These are phyloP conservation scores for Hipparchia sbordonii DNA, from an alignment of 2,888 invertebrate genomes.

Conservation along the genomic window DNA sequence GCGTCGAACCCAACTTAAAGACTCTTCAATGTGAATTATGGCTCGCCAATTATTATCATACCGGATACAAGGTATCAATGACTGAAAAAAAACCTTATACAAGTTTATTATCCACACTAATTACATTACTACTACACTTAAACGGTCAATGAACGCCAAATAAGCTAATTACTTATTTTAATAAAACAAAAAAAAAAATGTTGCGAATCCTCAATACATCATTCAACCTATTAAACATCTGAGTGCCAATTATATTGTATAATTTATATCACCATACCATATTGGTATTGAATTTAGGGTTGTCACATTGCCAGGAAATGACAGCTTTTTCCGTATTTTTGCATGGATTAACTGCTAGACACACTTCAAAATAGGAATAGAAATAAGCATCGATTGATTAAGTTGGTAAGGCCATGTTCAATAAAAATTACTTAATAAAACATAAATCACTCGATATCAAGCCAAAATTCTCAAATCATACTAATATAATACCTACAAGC, in stretches of 20 bases:
- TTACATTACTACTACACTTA: slow-evolving; percentile 13
- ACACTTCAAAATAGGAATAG: too few relatives aligned
- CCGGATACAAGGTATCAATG: slow-evolving; percentile 8
- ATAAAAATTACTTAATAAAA: too few relatives aligned
- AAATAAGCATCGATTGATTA: too few relatives aligned
- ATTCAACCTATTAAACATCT: slow-evolving; percentile 19
- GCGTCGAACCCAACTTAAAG: too few relatives aligned
- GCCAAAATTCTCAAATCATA: too few relatives aligned
- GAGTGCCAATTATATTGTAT: slow-evolving; percentile 20
- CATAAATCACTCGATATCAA: too few relatives aligned
- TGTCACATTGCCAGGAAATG: not conserved
- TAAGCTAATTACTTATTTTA: slow-evolving; percentile 1
- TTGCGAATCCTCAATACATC: not conserved
- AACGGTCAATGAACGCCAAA: slow-evolving; percentile 14
- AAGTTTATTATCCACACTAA: slow-evolving; percentile 9
- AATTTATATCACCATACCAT: slow-evolving; percentile 14
- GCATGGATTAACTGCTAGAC: not conserved
- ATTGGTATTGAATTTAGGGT: slow-evolving; percentile 8
- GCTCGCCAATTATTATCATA: not conserved
- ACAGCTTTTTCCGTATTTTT: not conserved
- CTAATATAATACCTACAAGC: too few relatives aligned
- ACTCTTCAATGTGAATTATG: not conserved
- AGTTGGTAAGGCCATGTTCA: too few relatives aligned
- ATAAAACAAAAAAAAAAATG: slow-evolving; percentile 3
- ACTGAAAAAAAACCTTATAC: slow-evolving; percentile 14